Base-by-base conservation (phyloP, 2,888 invertebrate species). In the Bhutanitis thaidina region DNA sequence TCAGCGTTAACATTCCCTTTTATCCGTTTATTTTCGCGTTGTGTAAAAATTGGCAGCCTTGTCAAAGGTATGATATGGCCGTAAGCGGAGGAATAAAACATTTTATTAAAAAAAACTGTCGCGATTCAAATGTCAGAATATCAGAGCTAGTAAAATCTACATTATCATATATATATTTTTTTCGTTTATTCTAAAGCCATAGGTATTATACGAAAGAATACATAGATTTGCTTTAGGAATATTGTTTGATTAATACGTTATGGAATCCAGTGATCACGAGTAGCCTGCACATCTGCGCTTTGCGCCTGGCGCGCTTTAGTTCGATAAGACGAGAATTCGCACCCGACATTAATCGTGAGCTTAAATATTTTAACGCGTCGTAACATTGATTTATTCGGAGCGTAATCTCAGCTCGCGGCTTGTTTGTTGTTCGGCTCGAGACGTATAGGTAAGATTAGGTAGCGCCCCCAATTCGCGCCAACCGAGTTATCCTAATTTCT, bases 351-450 rank as follows among this genome's bases (percentile, higher is more conserved):
- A 87, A 87, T 86, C 87, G 85, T 79, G 75, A 80, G 83, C 84
- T 88, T 88, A 85, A 87, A 89, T 86, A 87, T 88, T 89, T 87
- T 86, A 88, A 88, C 87, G 83, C 87, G 83, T 83, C 81, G 85
- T 82, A 87, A 85, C 87, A 88, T 87, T 88, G 88, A 89, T 89
- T 89, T 89, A 88, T 89, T 84, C 80, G 70, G 62, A 77, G 74
- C 78, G 77, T 87, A 88, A 88, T 88, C 88, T 84, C 75, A 73
- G 77, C 81, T 78, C 80, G 81, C 75, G 83, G 85, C 79, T 82
- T 89, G 88, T 89, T 89, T 88, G 87, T 87, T 81, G 80, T 78
- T 73, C 74, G 83, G 80, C 85, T 86, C 71, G 71, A 82, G 83
- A 85, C 80, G 81, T 86, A 84, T 84, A 81, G 79, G 80, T 76